Base-by-base conservation (phyloP, 1,140 invertebrate genomes). In the Drosophila nigrodunni region DNA sequence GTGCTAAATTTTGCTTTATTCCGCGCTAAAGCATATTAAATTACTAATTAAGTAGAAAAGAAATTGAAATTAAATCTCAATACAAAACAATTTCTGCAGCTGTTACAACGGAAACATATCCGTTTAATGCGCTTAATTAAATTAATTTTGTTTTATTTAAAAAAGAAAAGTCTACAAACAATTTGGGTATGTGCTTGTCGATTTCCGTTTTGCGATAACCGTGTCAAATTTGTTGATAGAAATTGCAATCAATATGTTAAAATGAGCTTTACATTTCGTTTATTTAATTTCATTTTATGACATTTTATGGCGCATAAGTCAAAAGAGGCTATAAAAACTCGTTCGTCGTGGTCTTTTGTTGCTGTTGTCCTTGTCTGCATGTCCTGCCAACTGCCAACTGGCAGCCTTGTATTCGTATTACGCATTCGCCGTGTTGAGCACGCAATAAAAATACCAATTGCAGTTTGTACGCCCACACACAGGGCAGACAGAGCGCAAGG, bases 371-470 rank as follows among this genome's bases (percentile, higher is more conserved):
- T 15, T 15, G 52, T 11, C 50, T 44, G 59, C 46, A 64, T 62
- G 74, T 58, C 61, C 54, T 72, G 69, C 50, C 55, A 44, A 37
- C 8, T 10, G 57, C 3, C 18, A 18, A 10, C 83, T 70, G 71
- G 60, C 25, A 67, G 79, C 65, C 79, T 76, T 82, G 68, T 69
- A 64, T 69, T 68, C 76, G 50, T 78, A 88, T 87, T 87, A 87
- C 83, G 83, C 83, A 87, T 87, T 75, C 83, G 83, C 83, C 83
- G 83, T 83, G 83, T 87, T 87, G 80, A 87, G 87, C 83, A 87
- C 83, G 83, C 83, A 87, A 87, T 87, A 87, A 87, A 87, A 87
- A 87, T 87, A 87, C 80, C 83, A 87, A 87, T 88, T 87, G 83
- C 83, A 87, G 57, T 65, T 59, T 68, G 68, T 69, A 54, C 65